A percentile compares a stretch with the other conserved stretches of the same genome.
Evolutionary conservation across 2,888 invertebrate genomes (phyloP).

Genomic region (Cephonodes hylas): DNA sequence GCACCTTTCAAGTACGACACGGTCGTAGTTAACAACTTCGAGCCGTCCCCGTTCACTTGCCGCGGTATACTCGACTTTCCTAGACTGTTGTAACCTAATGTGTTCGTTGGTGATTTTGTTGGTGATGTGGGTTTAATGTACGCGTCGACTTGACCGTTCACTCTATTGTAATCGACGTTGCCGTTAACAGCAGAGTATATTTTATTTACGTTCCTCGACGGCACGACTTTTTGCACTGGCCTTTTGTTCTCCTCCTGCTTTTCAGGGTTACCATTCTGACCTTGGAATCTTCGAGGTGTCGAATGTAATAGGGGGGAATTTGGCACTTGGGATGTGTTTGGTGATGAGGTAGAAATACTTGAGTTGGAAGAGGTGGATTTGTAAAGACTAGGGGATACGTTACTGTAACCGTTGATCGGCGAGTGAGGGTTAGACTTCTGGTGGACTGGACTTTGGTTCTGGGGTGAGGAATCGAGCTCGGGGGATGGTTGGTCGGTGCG

Average conservation of each 20-base stretch:
- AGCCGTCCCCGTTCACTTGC: conserved; percentile 61
- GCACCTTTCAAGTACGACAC: conserved; percentile 82
- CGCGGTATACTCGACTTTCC: conserved; percentile 65
- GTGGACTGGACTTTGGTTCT: conserved; percentile 76
- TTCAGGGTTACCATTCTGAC: conserved; percentile 61
- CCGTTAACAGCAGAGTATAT: conserved; percentile 78
- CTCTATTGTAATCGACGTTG: conserved; percentile 57
- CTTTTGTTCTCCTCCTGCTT: conserved; percentile 80
- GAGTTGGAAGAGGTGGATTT: conserved; percentile 61
- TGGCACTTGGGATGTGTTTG: conserved; percentile 63
- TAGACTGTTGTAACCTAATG: conserved; percentile 81
- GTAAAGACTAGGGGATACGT: conserved; percentile 76
- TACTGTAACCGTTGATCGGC: conserved; percentile 79
- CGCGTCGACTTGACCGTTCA: conserved; percentile 59
- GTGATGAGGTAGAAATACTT: conserved; percentile 46
- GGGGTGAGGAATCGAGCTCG: conserved; percentile 77
- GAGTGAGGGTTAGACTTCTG: conserved; percentile 71
- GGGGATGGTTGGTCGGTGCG: conserved; percentile 82
- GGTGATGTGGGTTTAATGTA: conserved; percentile 86
- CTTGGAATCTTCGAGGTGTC: conserved; percentile 73
- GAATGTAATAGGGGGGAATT: conserved; percentile 74
- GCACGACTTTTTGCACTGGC: conserved; percentile 90
- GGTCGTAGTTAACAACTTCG: conserved; percentile 79
- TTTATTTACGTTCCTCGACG: conserved; percentile 84
- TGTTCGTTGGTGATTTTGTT: conserved; percentile 81